Base-by-base conservation (phyloP, 2,113 vertebrate genomes). In the Siniperca chuatsi region DNA sequence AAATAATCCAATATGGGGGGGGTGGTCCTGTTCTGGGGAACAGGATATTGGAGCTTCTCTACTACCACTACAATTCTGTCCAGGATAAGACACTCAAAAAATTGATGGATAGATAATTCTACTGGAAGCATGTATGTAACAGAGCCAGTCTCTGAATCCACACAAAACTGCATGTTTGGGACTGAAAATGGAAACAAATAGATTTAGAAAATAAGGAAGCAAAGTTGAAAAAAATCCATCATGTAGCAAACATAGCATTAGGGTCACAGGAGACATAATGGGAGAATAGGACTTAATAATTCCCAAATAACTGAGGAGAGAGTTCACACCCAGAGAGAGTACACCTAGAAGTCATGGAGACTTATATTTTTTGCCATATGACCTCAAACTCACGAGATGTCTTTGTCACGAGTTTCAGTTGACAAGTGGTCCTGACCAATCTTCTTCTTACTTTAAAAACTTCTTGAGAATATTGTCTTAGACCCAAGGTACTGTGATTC, bases 221-320 rank as follows among this genome's bases (percentile, higher is more conserved):
- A 12, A 66, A 42, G 37, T 4, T 5, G 6, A 40, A 58, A 25
- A 12, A 57, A n/a, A 55, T 44, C 42, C 8, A 12, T 42, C 40
- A 42, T 42, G 40, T 42, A 12, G 9, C 8, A n/a, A 7, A 60
- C 12, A 29, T 3, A 33, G 60, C 29, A 35, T 18, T 16, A 35
- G 60, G 60, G 33, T 35, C 16, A 62, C 3, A 46, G 10, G 42
- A 48, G n/a, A 68, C 48, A 50, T 0, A n/a, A 44, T 25, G n/a
- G 15, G 42, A 69, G 1, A 71, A 37, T 4, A 35, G 50, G 33
- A 54, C 12, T 71, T 54, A 9, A 37, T 13, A 37, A 37, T 13
- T 52, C 67, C 66, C n/a, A 68, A 46, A 68, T 29, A n/a, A 48
- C 42, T 68, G 40, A 46, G 65, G 40, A 20, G 50, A 52, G 50